Evolutionary conservation across 2,888 invertebrate species (phyloP).

Genomic region (Parnassius glacialis): DNA sequence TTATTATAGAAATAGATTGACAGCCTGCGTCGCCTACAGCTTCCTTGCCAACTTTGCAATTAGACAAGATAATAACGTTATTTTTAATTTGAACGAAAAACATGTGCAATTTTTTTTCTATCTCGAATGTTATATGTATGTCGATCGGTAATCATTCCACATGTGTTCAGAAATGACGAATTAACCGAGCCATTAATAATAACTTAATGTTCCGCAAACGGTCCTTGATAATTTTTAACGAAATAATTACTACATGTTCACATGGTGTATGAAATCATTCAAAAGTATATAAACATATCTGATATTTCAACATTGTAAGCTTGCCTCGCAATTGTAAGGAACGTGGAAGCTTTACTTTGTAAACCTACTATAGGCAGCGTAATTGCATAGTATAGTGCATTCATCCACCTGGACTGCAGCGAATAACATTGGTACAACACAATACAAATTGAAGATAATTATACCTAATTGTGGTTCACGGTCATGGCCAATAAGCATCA

Average conservation of each 20-base stretch:
- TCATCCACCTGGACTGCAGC: constrained; percentile 57
- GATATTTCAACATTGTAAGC: constrained; percentile 17
- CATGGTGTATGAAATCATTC: constrained; percentile 14
- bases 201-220: constrained; percentile 10
- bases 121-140: constrained; percentile 55
- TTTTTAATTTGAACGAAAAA: constrained; percentile 42
- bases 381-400: constrained; percentile 58
- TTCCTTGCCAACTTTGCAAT: constrained; percentile 78
- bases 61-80: constrained; percentile 60
- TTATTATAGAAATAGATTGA: constrained; percentile 70
- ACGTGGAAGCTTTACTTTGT: constrained; percentile 55
- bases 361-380: constrained; percentile 46
- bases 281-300: constrained; percentile 10
- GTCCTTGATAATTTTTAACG: constrained; percentile 13
- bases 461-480: constrained; percentile 75
- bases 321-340: constrained; percentile 15
- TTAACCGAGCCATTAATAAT: constrained; percentile 12
- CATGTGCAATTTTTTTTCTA: constrained; percentile 49
- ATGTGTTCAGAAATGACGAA: constrained; percentile 27
- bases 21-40: constrained; percentile 61
- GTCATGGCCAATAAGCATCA: constrained; percentile 81
- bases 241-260: constrained; percentile 4
- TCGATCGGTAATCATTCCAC: constrained; percentile 39
- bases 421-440: constrained; percentile 69
- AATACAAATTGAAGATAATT: constrained; percentile 78